Percentiles rank a stretch among this genome's conserved stretches.
These are phyloP conservation scores for Luperina testacea DNA, from an alignment of 2,888 invertebrate species.

Conservation along the genomic window DNA sequence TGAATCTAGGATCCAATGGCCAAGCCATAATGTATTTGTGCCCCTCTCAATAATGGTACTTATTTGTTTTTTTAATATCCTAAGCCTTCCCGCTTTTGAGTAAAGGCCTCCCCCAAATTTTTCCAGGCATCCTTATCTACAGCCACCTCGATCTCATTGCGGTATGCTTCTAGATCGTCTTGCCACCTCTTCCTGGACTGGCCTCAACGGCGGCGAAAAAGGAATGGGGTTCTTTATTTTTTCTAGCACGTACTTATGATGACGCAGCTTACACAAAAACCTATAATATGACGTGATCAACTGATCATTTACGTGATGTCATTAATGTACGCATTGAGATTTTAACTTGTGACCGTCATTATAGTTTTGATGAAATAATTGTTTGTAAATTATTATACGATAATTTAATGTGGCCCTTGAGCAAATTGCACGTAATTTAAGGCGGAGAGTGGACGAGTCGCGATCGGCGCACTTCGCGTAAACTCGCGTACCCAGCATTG, in stretches of 20 bases:
- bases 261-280: not conserved
- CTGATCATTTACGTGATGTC: slow-evolving; percentile 38
- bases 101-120: no score
- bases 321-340: slow-evolving; percentile 47
- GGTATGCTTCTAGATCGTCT: no score
- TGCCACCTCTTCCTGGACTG: no score
- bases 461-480: slow-evolving; percentile 65
- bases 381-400: slow-evolving; percentile 82
- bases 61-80: no score
- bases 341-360: slow-evolving; percentile 72
- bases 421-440: slow-evolving; percentile 85
- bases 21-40: not conserved
- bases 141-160: no score
- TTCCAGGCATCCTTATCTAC: no score
- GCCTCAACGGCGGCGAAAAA: no score
- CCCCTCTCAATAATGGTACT: no score
- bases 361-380: slow-evolving; percentile 83
- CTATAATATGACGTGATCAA: slow-evolving; percentile 6
- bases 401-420: slow-evolving; percentile 81
- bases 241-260: no score
- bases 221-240: not conserved
- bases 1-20: not conserved
- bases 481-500: slow-evolving; percentile 49
- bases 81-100: no score
- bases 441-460: slow-evolving; percentile 70